phyloP scores from a whole-genome alignment of 2,113 vertebrate species.

The Podiceps cristatus region DNA sequence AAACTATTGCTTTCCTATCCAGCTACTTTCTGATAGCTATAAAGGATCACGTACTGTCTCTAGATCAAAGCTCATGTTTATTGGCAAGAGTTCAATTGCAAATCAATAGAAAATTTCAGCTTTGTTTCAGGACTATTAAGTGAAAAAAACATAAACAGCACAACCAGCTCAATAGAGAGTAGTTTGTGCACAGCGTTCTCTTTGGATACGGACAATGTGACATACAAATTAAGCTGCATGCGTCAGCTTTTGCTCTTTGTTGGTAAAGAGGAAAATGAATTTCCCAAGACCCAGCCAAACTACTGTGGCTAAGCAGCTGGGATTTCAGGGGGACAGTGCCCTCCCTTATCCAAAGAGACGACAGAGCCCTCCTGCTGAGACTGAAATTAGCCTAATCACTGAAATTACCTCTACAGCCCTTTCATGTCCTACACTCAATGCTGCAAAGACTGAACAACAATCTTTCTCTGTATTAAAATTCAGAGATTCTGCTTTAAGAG shows the following conservation, averaged over 20 bases:
- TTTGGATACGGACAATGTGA: background rate
- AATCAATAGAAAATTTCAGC: slow-evolving; percentile 27
- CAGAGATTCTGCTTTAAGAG: slow-evolving; percentile 26
- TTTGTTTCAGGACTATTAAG: background rate
- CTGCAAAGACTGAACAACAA: background rate
- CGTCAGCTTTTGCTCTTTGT: slow-evolving; percentile 19
- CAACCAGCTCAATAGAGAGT: background rate
- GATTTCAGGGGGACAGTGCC: slow-evolving; percentile 2
- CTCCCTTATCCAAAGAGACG: slow-evolving; percentile 1
- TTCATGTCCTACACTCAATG: background rate
- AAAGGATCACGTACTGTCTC: background rate
- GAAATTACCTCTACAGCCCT: slow-evolving; percentile 23
- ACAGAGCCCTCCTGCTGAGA: slow-evolving; percentile 20
- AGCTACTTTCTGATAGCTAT: background rate
- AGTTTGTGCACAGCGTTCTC: background rate
- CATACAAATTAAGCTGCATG: background rate
- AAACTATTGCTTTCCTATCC: background rate
- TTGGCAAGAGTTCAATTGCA: slow-evolving; percentile 9
- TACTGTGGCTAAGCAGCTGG: slow-evolving; percentile 7
- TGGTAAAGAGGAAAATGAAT: slow-evolving; percentile 1
- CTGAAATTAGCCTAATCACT: slow-evolving; percentile 49
- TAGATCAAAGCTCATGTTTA: slow-evolving; percentile 20
- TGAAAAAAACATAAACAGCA: background rate
- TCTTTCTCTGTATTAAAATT: background rate
- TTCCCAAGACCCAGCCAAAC: slow-evolving; percentile 27